Percentiles rank a stretch among this genome's conserved stretches.
phyloP scores from a whole-genome alignment of 2,888 invertebrate genomes.

The Leptopilina myrica region DNA sequence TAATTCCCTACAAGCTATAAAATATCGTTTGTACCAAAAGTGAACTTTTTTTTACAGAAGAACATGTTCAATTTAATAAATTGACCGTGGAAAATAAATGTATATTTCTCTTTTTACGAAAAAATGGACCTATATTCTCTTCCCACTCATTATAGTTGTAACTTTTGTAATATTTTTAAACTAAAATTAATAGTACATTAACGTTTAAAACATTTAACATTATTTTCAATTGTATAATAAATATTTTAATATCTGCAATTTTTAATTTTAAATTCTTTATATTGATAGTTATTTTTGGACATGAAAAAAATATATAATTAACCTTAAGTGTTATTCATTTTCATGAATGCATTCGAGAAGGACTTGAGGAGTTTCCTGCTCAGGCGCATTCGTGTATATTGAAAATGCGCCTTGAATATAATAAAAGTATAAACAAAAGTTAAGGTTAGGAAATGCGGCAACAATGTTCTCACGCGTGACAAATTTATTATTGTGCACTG shows the following conservation, averaged over 20 bases:
- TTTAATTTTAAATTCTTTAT: no score
- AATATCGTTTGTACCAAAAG: conserved; percentile 22
- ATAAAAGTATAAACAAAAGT: background rate
- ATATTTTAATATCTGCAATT: no score
- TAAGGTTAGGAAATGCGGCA: background rate
- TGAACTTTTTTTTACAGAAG: conserved; percentile 33
- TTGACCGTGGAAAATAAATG: conserved; percentile 34
- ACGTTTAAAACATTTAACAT: no score
- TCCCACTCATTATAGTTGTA: background rate
- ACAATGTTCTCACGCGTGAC: conserved; percentile 13
- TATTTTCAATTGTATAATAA: no score
- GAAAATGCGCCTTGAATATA: no score
- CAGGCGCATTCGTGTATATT: no score
- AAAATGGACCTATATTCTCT: conserved; percentile 18
- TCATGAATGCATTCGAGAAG: no score
- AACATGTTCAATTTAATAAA: conserved; percentile 38
- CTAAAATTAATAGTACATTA: background rate
- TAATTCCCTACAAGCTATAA: conserved; percentile 10
- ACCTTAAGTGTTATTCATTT: no score
- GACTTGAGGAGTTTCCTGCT: no score
- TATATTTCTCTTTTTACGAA: conserved; percentile 27
- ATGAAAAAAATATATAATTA: no score
- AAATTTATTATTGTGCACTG: conserved; percentile 22
- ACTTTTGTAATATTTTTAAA: background rate
- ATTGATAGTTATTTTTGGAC: no score